phyloP scores from a whole-genome alignment of 1,140 invertebrate species.

The Triops cancriformis region DNA sequence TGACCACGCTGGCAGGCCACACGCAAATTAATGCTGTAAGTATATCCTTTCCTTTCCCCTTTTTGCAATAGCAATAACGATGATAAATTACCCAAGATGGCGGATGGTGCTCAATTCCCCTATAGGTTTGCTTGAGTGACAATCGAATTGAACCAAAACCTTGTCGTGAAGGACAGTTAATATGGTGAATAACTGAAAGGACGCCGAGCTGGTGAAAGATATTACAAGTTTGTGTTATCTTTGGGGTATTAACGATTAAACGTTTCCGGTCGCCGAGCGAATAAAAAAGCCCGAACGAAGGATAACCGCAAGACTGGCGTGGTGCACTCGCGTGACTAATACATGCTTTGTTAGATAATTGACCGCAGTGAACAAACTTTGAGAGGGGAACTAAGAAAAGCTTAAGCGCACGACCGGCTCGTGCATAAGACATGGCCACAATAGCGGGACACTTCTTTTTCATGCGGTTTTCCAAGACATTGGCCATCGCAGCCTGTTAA shows the following conservation, averaged over 20 bases:
- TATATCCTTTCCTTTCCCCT: not conserved
- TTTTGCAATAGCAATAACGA: not conserved
- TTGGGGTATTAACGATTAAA: too few relatives aligned
- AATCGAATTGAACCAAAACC: too few relatives aligned
- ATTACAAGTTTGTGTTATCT: too few relatives aligned
- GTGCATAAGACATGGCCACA: not conserved
- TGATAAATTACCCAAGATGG: not conserved
- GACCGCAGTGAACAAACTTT: constrained; percentile 6
- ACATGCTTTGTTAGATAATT: not conserved
- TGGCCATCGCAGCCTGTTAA: not conserved
- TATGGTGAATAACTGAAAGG: too few relatives aligned
- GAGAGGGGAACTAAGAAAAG: not conserved
- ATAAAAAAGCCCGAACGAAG: not conserved
- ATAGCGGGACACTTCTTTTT: not conserved
- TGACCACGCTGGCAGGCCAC: not conserved
- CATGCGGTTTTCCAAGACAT: not conserved
- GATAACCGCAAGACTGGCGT: not conserved
- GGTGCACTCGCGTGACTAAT: not conserved
- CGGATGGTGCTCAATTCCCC: too few relatives aligned
- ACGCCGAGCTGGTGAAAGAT: too few relatives aligned
- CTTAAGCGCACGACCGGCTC: not conserved
- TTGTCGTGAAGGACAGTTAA: too few relatives aligned
- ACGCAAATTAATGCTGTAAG: not conserved
- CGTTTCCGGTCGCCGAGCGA: too few relatives aligned
- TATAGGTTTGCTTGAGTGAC: too few relatives aligned